Percentiles rank a stretch among this genome's conserved stretches.
Evolutionary conservation across 2,113 vertebrate species (phyloP).

Genomic region (Agelaius phoeniceus): DNA sequence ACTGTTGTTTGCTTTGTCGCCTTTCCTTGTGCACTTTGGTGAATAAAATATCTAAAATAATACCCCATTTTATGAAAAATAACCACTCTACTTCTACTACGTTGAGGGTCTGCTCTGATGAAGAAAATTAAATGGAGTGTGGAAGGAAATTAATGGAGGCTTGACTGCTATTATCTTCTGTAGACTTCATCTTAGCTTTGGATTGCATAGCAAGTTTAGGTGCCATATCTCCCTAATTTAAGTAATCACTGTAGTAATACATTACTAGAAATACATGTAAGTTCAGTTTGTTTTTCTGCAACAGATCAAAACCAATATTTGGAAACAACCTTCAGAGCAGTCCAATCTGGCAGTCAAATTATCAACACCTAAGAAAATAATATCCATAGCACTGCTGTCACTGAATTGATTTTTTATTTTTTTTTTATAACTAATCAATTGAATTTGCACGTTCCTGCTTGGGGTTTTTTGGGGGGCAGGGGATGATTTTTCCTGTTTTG

Average conservation of each 20-base stretch:
- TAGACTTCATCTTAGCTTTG: neutral
- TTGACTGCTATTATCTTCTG: neutral
- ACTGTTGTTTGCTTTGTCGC: neutral
- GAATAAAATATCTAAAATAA: neutral
- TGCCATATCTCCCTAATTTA: neutral
- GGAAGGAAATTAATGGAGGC: neutral
- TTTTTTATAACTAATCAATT: neutral
- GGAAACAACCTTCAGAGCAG: neutral
- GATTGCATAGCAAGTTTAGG: neutral
- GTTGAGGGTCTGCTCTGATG: neutral
- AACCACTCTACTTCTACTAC: neutral
- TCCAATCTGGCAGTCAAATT: neutral
- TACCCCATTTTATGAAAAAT: neutral
- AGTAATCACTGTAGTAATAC: neutral
- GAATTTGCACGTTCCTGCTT: neutral
- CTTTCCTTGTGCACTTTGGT: neutral
- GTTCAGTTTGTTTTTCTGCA: neutral
- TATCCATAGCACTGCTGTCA: neutral
- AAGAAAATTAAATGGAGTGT: neutral
- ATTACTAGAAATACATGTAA: neutral
- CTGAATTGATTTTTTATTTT: neutral
- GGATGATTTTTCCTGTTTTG: neutral
- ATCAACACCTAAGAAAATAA: neutral
- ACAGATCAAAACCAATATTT: neutral
- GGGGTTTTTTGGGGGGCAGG: rapidly evolving